Conservation (phyloP, 2,113 vertebrate genomes). For the Lepidothrix coronata region DNA sequence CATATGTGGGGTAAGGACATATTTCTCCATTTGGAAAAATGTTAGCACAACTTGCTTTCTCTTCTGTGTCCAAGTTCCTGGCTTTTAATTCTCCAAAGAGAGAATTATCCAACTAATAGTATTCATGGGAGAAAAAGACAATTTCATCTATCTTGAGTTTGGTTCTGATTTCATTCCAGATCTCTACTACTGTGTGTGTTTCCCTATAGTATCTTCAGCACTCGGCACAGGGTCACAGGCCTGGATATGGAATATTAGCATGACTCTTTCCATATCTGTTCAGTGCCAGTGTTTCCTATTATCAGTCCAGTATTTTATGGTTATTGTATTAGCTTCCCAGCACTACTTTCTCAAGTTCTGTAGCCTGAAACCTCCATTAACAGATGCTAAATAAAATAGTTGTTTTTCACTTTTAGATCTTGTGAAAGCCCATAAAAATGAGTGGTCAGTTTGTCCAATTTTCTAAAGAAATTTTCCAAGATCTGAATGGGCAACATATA, state of each 20-base stretch:
- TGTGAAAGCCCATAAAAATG: conserved; percentile 48
- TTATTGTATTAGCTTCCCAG: conserved; percentile 61
- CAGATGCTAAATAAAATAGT: conserved; percentile 60
- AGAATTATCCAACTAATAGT: background rate
- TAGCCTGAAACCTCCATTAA: conserved; percentile 63
- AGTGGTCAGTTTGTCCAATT: conserved; percentile 66
- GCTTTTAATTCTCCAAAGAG: background rate
- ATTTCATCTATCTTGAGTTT: background rate
- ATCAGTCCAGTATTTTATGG: conserved; percentile 53
- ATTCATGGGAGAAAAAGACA: background rate
- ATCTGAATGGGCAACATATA: conserved; percentile 63
- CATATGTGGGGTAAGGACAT: background rate
- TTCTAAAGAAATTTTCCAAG: conserved; percentile 67
- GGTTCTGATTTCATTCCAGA: conserved; percentile 1
- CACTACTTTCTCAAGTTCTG: conserved; percentile 55
- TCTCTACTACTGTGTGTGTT: conserved; percentile 18
- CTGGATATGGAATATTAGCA: conserved; percentile 40
- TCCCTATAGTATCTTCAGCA: conserved; percentile 15
- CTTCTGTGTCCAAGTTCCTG: background rate
- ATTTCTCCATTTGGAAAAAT: background rate
- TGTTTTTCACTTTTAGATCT: conserved; percentile 64
- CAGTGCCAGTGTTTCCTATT: conserved; percentile 66
- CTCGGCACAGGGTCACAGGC: background rate
- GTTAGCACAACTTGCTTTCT: background rate
- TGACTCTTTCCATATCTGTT: conserved; percentile 46